phyloP scores from a whole-genome alignment of 2,797 vertebrate species.

The Champsocephalus gunnari region DNA sequence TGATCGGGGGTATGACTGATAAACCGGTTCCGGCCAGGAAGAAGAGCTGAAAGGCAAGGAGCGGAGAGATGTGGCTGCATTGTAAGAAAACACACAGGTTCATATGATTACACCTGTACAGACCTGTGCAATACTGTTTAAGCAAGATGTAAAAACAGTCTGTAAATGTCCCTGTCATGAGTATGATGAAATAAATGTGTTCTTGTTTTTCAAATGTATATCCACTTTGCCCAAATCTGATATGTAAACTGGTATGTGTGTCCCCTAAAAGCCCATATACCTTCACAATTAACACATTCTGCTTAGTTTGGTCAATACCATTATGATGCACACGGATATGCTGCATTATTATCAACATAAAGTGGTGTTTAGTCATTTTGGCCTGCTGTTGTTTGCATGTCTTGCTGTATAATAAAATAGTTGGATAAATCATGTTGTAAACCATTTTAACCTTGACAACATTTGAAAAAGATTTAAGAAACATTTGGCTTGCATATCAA shows the following conservation, averaged over 20 bases:
- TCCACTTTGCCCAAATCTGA: constrained; percentile 4
- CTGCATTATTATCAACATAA: not conserved
- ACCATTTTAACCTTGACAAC: constrained; percentile 13
- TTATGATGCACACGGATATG: constrained; percentile 3
- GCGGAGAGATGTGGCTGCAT: constrained; percentile 29
- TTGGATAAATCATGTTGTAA: constrained; percentile 21
- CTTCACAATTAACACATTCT: not conserved
- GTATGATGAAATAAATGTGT: constrained; percentile 2
- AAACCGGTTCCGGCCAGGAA: constrained; percentile 67
- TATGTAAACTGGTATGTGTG: not conserved
- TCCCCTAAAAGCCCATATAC: constrained; percentile 21
- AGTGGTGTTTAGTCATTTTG: constrained; percentile 6
- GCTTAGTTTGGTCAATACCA: constrained; percentile 2
- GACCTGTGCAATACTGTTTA: constrained; percentile 5
- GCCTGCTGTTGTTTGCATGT: not conserved
- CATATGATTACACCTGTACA: constrained; percentile 44
- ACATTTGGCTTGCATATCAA: constrained; percentile 2
- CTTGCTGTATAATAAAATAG: constrained; percentile 2
- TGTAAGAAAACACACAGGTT: constrained; percentile 23
- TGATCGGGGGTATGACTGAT: constrained; percentile 61
- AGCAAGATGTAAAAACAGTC: not conserved
- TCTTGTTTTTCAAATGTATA: not conserved
- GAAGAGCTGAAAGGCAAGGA: constrained; percentile 40
- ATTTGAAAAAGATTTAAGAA: not conserved
- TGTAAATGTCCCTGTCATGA: not conserved